Evolutionary conservation across 2,113 vertebrate species (phyloP), one percentile per base, ranked within the genome.

Genomic region (Lepus timidus): DNA sequence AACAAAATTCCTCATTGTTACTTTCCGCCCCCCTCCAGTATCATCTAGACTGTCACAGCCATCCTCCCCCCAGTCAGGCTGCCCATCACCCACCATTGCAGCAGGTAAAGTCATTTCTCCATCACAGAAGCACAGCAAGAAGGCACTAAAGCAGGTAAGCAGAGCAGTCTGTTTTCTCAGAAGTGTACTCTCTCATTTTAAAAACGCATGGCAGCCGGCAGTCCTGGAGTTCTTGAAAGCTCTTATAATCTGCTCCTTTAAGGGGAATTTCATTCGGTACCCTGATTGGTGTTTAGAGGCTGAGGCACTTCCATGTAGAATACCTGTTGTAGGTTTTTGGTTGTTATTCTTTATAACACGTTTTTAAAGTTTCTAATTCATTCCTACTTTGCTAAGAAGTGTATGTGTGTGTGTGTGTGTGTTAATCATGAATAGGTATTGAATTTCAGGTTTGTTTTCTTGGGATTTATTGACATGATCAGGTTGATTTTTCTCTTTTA

Each of bases 91-190:
- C 13, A 99, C 99, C 91, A 98, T 99, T 88, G 97, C 99, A 67
- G 95, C 98, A 93, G 98, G 97, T 97, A 99, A 99, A 98, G 98
- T 99, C 98, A 99, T 99, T 98, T 99, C 99, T 81, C 99, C 99
- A 20, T 99, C 99, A 4, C 99, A 99, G 99, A 99, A 99, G 98
- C 99, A 99, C 98, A 99, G 99, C 99, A 99, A 99, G 98, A 99
- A 99, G 97, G 99, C 99, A 6, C 98, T 99, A 78, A 99, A 99
- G 93, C 99, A 99, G 99, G 99, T 99, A 98, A 91, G 64, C 1
- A 17, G 10, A 13, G 44, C 25, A 1, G 19, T 36, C 51, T 95
- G 20, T 93, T 95, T 44, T 62, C 86, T 92, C 52, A 74, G 75
- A 91, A 96, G 17, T 67, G n/a, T 90, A 67, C 23, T 29, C 31